Evolutionary conservation across 2,888 invertebrate species (phyloP), one percentile per base, ranked within the genome.

Genomic region (Diplazon laetatorius): DNA sequence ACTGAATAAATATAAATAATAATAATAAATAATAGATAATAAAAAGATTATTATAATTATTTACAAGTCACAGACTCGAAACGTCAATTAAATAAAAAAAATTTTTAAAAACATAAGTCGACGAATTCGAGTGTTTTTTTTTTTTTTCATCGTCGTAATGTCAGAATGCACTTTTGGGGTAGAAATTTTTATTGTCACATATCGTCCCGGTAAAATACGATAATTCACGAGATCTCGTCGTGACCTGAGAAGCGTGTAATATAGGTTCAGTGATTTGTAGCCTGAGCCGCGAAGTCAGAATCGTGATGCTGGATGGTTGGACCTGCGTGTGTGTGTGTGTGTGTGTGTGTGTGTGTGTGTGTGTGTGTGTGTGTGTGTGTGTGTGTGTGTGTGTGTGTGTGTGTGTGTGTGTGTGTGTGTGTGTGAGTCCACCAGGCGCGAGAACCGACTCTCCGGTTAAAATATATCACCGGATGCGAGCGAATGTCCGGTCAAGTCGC

Each of bases 221-320:
- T 88, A 89, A 88, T 89, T 89, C 87, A 89, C 83, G 80, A 81
- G 81, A 80, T 55, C 42, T 68, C 46, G 44, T 79, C 76, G 78
- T 74, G n/a, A 82, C 83, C 84, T 85, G 85, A 87, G 87, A 86
- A 86, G 83, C 87, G 85, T 88, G 88, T 89, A 88, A 88, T 87
- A 87, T 86, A 85, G 86, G 85, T 85, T 82, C 79, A 82, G 85
- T 88, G 88, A 89, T 89, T 89, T 89, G 89, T 89, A 86, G 85
- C 74, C 48, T 52, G 48, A 57, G 10, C 70, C 59, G 30, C 55
- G 10, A 30, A 14, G 85, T 83, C 82, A 83, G 84, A 25, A 46
- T 62, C 30, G 55, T 1, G 63, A 63, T 22, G 50, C 48, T 60
- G 57, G 30, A 42, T 59, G 42, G 18, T 50, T n/a, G n/a, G n/a